phyloP scores from a whole-genome alignment of 2,888 invertebrate species.

The Euclidia mi region DNA sequence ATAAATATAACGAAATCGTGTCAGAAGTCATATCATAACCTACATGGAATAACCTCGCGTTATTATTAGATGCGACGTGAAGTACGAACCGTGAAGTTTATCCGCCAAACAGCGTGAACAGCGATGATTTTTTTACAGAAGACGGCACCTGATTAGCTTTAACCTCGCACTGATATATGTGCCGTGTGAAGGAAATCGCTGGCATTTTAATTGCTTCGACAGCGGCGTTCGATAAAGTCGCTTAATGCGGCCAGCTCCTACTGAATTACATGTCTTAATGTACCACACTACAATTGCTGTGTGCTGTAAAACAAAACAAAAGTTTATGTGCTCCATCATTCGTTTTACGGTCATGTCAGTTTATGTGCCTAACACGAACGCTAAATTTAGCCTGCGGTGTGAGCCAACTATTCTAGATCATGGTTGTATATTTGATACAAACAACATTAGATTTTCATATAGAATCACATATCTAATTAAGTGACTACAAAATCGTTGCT shows the following conservation, averaged over 20 bases:
- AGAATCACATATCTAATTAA: constrained; percentile 24
- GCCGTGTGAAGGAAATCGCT: constrained; percentile 30
- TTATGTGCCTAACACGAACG: constrained; percentile 51
- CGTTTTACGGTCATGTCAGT: constrained; percentile 52
- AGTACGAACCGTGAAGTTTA: constrained; percentile 40
- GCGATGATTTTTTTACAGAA: constrained; percentile 33
- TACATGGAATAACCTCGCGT: constrained; percentile 76
- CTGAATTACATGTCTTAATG: constrained; percentile 11
- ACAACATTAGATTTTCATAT: constrained; percentile 31
- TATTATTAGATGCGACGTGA: constrained; percentile 75
- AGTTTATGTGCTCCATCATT: constrained; percentile 42
- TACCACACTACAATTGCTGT: constrained; percentile 18
- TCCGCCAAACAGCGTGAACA: constrained; percentile 36
- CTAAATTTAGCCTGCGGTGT: constrained; percentile 58
- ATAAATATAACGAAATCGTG: constrained; percentile 73
- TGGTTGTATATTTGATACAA: constrained; percentile 52
- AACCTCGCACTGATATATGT: constrained; percentile 24
- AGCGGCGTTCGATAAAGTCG: constrained; percentile 46
- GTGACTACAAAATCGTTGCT: neutral
- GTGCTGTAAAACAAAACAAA: constrained; percentile 42
- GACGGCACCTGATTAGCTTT: constrained; percentile 32
- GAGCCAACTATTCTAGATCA: constrained; percentile 66
- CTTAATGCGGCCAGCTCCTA: constrained; percentile 18
- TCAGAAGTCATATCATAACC: constrained; percentile 84
- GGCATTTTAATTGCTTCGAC: constrained; percentile 37